These are phyloP conservation scores for Venusia cambrica DNA, from an alignment of 2,888 invertebrate genomes.

Conservation along the genomic window DNA sequence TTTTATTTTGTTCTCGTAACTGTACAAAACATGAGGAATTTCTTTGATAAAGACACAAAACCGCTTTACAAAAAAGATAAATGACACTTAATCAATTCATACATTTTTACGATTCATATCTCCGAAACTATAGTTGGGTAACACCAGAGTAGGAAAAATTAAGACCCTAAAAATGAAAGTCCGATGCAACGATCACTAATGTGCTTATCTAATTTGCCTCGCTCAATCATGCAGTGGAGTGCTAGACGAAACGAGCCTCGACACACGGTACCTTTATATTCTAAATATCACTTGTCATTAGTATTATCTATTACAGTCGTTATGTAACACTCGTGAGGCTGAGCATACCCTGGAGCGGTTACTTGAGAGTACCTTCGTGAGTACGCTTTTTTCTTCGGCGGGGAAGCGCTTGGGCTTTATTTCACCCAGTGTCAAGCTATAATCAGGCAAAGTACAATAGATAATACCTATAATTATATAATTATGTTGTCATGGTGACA, in stretches of 20 bases:
- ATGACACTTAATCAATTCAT: constrained; percentile 21
- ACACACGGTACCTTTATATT: constrained; percentile 63
- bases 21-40: constrained; percentile 11
- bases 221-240: constrained; percentile 57
- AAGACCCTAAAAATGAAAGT: constrained; percentile 70
- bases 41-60: constrained; percentile 6
- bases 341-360: constrained; percentile 58
- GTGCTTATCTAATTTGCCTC: constrained; percentile 69
- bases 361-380: constrained; percentile 34
- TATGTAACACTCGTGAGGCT: constrained; percentile 60
- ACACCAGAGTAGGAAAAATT: constrained; percentile 25
- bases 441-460: no score
- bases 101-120: constrained; percentile 27
- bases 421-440: no score
- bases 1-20: no score
- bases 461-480: no score
- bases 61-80: constrained; percentile 9
- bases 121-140: constrained; percentile 26
- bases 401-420: constrained; percentile 14
- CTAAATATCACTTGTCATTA: constrained; percentile 74
- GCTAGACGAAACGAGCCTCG: constrained; percentile 48
- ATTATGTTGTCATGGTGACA: no score
- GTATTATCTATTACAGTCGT: constrained; percentile 67
- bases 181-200: constrained; percentile 49
- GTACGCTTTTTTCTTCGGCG: constrained; percentile 15